phyloP scores from a whole-genome alignment of 2,888 invertebrate genomes.

The Drosophila multiciliata region DNA sequence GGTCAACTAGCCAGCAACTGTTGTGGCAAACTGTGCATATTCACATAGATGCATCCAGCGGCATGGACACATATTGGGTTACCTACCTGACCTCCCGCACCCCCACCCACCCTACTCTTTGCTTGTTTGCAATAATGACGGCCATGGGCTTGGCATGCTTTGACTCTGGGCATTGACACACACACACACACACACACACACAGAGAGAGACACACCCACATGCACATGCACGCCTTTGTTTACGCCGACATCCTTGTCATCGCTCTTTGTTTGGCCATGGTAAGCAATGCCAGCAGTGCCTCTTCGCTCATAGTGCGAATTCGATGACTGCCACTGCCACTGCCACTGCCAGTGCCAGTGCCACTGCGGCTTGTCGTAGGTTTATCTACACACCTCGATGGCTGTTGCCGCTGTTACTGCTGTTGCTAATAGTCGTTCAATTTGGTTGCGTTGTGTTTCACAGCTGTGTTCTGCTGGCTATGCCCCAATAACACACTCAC shows the following conservation, averaged over 20 bases:
- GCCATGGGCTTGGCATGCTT: constrained; percentile 35
- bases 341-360: too few relatives aligned
- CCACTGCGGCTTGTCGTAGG: constrained; percentile 41
- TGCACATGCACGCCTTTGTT: constrained; percentile 53
- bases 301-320: constrained; percentile 39
- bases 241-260: constrained; percentile 46
- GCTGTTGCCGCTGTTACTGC: constrained; percentile 22
- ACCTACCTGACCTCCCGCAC: constrained; percentile 1
- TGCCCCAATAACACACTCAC: constrained; percentile 7
- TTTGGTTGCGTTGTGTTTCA: constrained; percentile 42
- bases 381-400: constrained; percentile 12
- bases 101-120: neutral
- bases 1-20: constrained; percentile 37
- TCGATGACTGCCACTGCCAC: constrained; percentile 56
- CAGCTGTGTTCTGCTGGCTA: constrained; percentile 26
- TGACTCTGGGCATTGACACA: neutral
- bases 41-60: neutral
- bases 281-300: constrained; percentile 7
- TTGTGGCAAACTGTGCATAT: constrained; percentile 32
- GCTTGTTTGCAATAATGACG: constrained; percentile 18
- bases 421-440: constrained; percentile 56
- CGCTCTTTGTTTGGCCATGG: constrained; percentile 33
- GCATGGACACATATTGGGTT: constrained; percentile 21
- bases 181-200: constrained; percentile 12
- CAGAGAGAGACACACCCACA: constrained; percentile 4